phyloP scores from a whole-genome alignment of 2,797 vertebrate species.

The Mionectes olivaceus region DNA sequence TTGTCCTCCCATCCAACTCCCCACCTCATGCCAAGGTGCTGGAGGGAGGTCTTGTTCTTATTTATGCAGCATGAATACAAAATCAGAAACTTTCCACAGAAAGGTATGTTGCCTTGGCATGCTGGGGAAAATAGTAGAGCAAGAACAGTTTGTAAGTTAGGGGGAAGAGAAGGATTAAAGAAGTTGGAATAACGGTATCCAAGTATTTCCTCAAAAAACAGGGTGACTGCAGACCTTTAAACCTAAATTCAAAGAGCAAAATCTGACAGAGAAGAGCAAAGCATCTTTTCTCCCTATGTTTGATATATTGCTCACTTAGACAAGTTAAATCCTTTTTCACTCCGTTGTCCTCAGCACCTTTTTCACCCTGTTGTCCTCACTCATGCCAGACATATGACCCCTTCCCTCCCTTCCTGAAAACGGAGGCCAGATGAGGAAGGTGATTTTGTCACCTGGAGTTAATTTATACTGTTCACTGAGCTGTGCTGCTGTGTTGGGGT shows the following conservation, averaged over 20 bases:
- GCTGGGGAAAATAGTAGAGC: slow-evolving; percentile 9
- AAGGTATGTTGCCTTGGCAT: slow-evolving; percentile 49
- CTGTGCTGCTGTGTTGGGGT: slow-evolving; percentile 2
- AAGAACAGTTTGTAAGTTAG: slow-evolving; percentile 11
- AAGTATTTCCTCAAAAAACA: slow-evolving; percentile 38
- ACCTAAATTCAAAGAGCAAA: neutral
- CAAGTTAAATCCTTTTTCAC: neutral
- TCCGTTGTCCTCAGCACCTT: neutral
- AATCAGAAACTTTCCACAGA: slow-evolving; percentile 39
- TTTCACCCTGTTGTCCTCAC: neutral
- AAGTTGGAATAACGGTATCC: neutral
- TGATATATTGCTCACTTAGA: neutral
- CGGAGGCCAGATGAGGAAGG: neutral
- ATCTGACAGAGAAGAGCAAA: neutral
- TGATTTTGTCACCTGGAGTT: slow-evolving; percentile 59
- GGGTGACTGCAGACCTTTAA: slow-evolving; percentile 9
- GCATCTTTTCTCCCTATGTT: neutral
- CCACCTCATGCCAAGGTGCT: slow-evolving; percentile 43
- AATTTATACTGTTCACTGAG: neutral
- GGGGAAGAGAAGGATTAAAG: slow-evolving; percentile 30
- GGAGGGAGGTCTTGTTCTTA: slow-evolving; percentile 55
- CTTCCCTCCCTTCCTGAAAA: neutral
- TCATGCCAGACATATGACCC: neutral
- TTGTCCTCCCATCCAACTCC: neutral
- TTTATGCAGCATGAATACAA: slow-evolving; percentile 36